phyloP scores from a whole-genome alignment of 2,888 invertebrate species.

The Thereva unica region DNA sequence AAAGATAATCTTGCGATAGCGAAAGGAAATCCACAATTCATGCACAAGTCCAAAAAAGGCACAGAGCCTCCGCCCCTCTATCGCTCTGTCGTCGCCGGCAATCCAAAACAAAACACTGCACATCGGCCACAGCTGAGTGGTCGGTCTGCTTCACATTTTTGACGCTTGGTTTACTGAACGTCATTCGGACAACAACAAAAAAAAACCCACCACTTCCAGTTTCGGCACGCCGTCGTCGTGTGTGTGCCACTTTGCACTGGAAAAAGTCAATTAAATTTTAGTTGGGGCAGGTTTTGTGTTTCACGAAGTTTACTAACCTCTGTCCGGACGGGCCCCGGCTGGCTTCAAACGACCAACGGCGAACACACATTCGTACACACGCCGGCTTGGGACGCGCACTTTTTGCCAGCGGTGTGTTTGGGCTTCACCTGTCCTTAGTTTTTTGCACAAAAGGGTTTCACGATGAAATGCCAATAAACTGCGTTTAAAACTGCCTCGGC shows the following conservation, averaged over 20 bases:
- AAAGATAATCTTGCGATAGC: too few species aligned
- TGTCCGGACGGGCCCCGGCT: background rate
- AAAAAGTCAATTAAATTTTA: constrained; percentile 44
- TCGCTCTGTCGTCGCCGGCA: too few species aligned
- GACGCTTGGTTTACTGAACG: constrained; percentile 2
- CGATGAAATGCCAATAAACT: background rate
- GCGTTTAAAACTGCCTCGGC: background rate
- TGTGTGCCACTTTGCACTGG: constrained; percentile 13
- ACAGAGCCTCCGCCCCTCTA: too few species aligned
- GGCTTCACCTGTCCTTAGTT: constrained; percentile 19
- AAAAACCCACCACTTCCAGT: constrained; percentile 6
- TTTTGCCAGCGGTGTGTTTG: background rate
- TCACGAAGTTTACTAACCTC: constrained; percentile 42
- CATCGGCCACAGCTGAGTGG: background rate
- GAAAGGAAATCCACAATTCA: too few species aligned
- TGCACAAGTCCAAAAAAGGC: too few species aligned
- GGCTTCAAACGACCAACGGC: constrained; percentile 30
- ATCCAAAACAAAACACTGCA: too few species aligned
- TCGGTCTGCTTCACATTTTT: constrained; percentile 5
- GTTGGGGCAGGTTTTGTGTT: constrained; percentile 44
- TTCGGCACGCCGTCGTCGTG: constrained; percentile 2
- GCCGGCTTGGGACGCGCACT: constrained; percentile 1
- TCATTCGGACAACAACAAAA: constrained; percentile 12
- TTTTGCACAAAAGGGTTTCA: background rate
- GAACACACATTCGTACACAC: constrained; percentile 18